Evolutionary conservation across 2,888 invertebrate species (phyloP).

Genomic region (Beris chalybata): DNA sequence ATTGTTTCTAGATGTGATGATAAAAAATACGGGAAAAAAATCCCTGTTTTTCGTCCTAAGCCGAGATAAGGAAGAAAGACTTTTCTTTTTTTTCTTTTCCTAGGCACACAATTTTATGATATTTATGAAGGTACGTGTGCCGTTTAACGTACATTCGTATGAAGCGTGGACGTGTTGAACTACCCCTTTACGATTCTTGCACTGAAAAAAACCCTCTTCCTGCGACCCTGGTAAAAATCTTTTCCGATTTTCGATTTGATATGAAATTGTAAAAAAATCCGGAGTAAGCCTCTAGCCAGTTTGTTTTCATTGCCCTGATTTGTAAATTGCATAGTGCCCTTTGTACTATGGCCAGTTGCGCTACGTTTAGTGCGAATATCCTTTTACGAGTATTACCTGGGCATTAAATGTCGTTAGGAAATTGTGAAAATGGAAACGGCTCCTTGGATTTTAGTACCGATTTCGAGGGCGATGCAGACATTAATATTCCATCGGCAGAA

Average conservation of each 20-base stretch:
- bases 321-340: conserved; percentile 11
- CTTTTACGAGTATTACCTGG: conserved; percentile 15
- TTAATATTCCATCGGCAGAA: conserved; percentile 29
- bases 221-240: conserved; percentile 7
- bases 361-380: conserved; percentile 11
- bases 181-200: conserved; percentile 4
- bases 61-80: conserved; percentile 4
- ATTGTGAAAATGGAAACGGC: neutral
- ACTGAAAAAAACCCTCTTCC: neutral
- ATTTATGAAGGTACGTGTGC: conserved; percentile 30
- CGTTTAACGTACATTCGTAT: conserved; percentile 3
- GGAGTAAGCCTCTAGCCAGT: conserved; percentile 9
- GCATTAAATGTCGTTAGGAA: conserved; percentile 16
- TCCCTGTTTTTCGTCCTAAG: neutral
- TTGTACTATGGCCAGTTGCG: conserved; percentile 1
- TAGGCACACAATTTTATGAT: conserved; percentile 22
- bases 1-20: conserved; percentile 10
- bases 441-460: neutral
- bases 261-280: conserved; percentile 1
- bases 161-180: neutral
- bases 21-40: neutral
- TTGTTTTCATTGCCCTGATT: conserved; percentile 26
- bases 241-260: conserved; percentile 29
- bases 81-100: conserved; percentile 6
- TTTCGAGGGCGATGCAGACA: conserved; percentile 4